These are phyloP conservation scores for Elysia crispata DNA, from an alignment of 2,888 invertebrate species.

Conservation along the genomic window DNA sequence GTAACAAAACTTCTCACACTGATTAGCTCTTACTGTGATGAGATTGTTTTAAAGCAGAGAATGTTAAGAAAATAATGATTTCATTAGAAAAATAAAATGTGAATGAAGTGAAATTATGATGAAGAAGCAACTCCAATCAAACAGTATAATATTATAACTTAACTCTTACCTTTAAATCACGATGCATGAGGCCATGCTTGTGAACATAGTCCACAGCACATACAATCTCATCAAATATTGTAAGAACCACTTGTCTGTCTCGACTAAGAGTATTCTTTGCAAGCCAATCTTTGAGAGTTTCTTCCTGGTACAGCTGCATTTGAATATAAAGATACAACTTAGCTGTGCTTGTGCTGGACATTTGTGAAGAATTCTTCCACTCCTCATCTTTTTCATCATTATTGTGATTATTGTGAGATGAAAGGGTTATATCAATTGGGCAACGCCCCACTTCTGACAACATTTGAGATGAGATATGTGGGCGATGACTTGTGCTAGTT, in stretches of 20 bases:
- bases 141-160: background rate
- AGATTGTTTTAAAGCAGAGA: no score
- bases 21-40: no score
- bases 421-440: slow-evolving; percentile 12
- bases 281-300: slow-evolving; percentile 95
- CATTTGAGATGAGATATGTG: no score
- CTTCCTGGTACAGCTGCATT: slow-evolving; percentile 95
- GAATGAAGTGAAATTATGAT: no score
- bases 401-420: background rate
- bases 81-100: no score
- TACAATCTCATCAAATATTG: slow-evolving; percentile 86
- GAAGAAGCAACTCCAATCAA: no score
- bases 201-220: slow-evolving; percentile 98
- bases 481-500: no score
- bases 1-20: no score
- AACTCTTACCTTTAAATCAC: slow-evolving; percentile 89
- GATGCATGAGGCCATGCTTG: slow-evolving; percentile 92
- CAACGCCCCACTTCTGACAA: background rate
- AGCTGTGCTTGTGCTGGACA: slow-evolving; percentile 2
- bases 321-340: slow-evolving; percentile 93
- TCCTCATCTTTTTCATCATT: background rate
- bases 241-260: slow-evolving; percentile 65
- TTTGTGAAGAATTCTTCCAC: background rate
- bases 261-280: slow-evolving; percentile 69
- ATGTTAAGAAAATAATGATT: no score